phyloP scores from a whole-genome alignment of 2,797 vertebrate species.

The Distichodus sexfasciatus region DNA sequence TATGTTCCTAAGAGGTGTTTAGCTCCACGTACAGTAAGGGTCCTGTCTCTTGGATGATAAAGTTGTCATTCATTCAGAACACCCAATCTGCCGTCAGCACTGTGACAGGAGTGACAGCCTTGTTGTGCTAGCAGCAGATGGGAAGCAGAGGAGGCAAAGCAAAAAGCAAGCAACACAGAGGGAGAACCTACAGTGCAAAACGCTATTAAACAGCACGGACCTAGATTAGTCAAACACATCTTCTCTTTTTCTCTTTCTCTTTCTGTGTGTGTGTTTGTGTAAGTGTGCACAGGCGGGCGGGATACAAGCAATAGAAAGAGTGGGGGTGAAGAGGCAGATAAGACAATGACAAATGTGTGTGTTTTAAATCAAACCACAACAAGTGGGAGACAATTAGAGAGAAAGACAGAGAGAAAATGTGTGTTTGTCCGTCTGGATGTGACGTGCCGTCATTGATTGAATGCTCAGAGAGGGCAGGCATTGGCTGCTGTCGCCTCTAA shows the following conservation, averaged over 20 bases:
- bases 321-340: constrained; percentile 18
- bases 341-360: constrained; percentile 49
- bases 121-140: constrained; percentile 56
- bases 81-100: constrained; percentile 49
- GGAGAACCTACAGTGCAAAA: constrained; percentile 39
- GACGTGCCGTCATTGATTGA: neutral
- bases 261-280: neutral
- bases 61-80: constrained; percentile 53
- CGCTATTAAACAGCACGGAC: constrained; percentile 46
- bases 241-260: neutral
- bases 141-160: constrained; percentile 44
- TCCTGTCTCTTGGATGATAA: neutral
- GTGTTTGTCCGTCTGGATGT: constrained; percentile 3
- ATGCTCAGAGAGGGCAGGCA: constrained; percentile 8
- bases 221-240: constrained; percentile 46
- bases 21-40: neutral
- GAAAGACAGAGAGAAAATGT: neutral
- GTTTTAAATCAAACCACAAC: constrained; percentile 43
- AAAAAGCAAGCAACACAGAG: constrained; percentile 50
- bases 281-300: neutral
- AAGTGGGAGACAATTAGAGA: constrained; percentile 17
- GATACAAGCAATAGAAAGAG: neutral
- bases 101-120: constrained; percentile 45
- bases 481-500: constrained; percentile 33
- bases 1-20: neutral